Base-by-base conservation (phyloP, 2,888 invertebrate species). In the Micoletzkya japonica region DNA sequence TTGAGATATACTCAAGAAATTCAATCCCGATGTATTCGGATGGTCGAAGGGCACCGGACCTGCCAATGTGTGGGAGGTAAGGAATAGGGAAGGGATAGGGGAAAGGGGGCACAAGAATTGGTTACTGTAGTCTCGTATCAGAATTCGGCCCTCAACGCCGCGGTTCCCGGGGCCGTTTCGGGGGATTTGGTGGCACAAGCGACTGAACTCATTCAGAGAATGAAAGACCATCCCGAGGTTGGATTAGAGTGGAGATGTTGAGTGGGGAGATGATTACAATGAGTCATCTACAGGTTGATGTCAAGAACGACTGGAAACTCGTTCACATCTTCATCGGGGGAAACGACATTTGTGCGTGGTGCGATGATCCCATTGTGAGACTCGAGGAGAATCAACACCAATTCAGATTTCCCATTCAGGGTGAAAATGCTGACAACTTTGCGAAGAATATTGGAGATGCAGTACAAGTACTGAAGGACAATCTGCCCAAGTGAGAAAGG, bases 1-100 rank as follows among this genome's bases (percentile, higher is more conserved):
- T 78, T 34, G 71, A 82, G 81, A 92, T 84, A 90, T 92, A 80
- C 86, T 92, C 63, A 90, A 91, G 88, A 90, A 90, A 86, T 92
- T 90, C 87, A 92, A 91, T 84, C 90, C 90, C 0, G 87, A 89
- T 67, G 81, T 92, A 68, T 89, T 89, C 0, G 92, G 81, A 1
- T 79, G 76, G 56, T 78, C 81, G 0, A 73, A 66, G 14, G 80
- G 80, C 37, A 75, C 78, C 52, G 77, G 80, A 28, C 68, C 77
- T 17, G 74, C 74, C 36, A 78, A 80, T 60, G 81, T 81, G 14
- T 81, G 81, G 81, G 77, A 76, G 39, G 72, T 77, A 17, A 32
- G 52, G 24, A 4, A n/a, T n/a, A n/a, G n/a, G n/a, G n/a, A n/a
- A n/a, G n/a, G n/a, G n/a, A n/a, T n/a, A n/a, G n/a, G n/a, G n/a